A percentile compares a stretch with the other conserved stretches of the same genome.
These are phyloP conservation scores for Caranx ignobilis DNA, from an alignment of 2,113 vertebrate genomes.

Conservation along the genomic window DNA sequence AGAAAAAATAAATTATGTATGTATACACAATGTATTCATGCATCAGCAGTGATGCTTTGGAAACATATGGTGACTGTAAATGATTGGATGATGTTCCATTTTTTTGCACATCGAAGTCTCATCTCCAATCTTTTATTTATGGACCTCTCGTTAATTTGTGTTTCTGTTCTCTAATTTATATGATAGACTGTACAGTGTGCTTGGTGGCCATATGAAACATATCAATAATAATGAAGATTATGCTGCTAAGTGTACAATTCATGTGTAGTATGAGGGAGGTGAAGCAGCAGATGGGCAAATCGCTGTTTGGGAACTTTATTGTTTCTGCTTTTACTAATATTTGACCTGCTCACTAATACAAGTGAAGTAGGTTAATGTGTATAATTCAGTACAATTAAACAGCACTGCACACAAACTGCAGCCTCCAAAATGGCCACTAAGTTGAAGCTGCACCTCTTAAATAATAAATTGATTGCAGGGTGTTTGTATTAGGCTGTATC, in stretches of 20 bases:
- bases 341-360: neutral
- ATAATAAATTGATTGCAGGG: no score
- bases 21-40: neutral
- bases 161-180: slow-evolving; percentile 7
- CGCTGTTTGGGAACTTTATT: neutral
- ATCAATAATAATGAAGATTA: neutral
- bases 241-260: neutral
- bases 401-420: neutral
- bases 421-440: no score
- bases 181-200: neutral
- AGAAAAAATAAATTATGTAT: slow-evolving; percentile 6
- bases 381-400: neutral
- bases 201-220: neutral
- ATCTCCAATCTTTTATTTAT: slow-evolving; percentile 38
- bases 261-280: neutral
- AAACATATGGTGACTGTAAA: slow-evolving; percentile 27
- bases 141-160: slow-evolving; percentile 3
- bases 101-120: slow-evolving; percentile 7
- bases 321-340: neutral
- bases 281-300: neutral
- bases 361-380: neutral
- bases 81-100: slow-evolving; percentile 25
- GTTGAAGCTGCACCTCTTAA: no score
- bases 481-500: no score
- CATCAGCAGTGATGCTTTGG: slow-evolving; percentile 4